Base-by-base conservation (phyloP, 2,113 vertebrate genomes). In the Spea bombifrons region DNA sequence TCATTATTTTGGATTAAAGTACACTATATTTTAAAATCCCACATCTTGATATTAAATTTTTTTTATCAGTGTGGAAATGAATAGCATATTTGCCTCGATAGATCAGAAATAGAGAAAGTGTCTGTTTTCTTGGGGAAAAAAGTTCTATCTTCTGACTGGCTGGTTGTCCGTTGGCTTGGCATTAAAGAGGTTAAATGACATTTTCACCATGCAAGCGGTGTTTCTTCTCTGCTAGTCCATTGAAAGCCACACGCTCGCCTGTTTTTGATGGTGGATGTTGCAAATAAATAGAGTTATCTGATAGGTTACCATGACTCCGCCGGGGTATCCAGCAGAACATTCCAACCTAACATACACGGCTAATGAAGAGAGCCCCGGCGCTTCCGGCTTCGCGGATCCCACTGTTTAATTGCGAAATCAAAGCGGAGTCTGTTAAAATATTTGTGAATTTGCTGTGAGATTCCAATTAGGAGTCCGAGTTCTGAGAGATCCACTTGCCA, bases 301-400 rank as follows among this genome's bases (percentile, higher is more conserved):
- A 77, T 69, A 49, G 46, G 75, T 70, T 77, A 50, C 75, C 66
- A 77, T 77, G 75, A 17, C 66, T 70, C 53, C 75, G 47, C 55
- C 15, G 2, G 45, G 43, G 45, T 66, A 48, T 68, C 43, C 13
- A 13, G 50, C 13, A 76, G 44, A 76, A 59, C 12, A 48, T 76
- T 76, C 43, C 44, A 47, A 17, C 9, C 66, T 30, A 71, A 71
- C 3, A 8, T 48, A 53, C n/a, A 49, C 5, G 16, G 16, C n/a
- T 50, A 71, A 71, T 53, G 48, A 43, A 71, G 30, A 69, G 46
- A 66, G 10, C 7, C 55, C 6, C 9, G 12, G 30, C 47, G 66
- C 69, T 44, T 65, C 52, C 52, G 48, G 8, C 13, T 63, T 53
- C 10, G 50, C 64, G 7, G 49, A 53, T 61, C 66, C 48, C 15